Base-by-base conservation (phyloP, 2,797 vertebrate genomes). In the Telmatherina bonti region DNA sequence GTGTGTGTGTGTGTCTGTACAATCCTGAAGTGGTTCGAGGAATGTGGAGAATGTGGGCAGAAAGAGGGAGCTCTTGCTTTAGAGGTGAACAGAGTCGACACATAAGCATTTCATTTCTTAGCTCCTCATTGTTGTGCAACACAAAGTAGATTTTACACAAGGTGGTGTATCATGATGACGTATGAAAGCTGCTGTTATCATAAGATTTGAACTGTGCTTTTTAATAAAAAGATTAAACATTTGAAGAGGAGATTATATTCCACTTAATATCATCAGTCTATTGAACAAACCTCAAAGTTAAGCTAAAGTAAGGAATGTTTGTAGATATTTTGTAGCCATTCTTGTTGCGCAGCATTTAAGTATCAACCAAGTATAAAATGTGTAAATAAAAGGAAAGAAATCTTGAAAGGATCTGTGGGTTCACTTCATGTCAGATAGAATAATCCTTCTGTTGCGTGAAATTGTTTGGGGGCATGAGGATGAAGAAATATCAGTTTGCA, bases 11-110 rank as follows among this genome's bases (percentile, higher is more conserved):
- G 52, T 64, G 67, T 67, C 30, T 72, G 73, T 59, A 62, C 13
- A 63, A 62, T 75, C 55, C 66, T 84, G 55, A 76, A 66, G 78
- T 78, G 77, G 74, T 82, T 72, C 49, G 65, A 86, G 83, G 86
- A 87, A 88, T 92, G 86, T 86, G 58, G 91, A 79, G 89, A 92
- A 93, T 93, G 91, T 70, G 56, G 74, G 26, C 54, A 58, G 56
- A 82, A 79, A 85, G 74, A 76, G 49, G 79, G 80, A 79, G 66
- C 64, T 74, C 83, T 65, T 72, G 77, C 67, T 74, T 79, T 38
- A 71, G 59, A 77, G n/a, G 75, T 82, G 73, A 81, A 75, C 73
- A 58, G 30, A 65, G 72, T 79, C 36, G 47, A 72, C 77, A 57
- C 62, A 22, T 33, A 60, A 22, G 56, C n/a, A 1, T 54, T 57